Percentiles rank a stretch among this genome's conserved stretches.
phyloP scores from a whole-genome alignment of 2,888 invertebrate genomes.

The Allolobophora icterica region DNA sequence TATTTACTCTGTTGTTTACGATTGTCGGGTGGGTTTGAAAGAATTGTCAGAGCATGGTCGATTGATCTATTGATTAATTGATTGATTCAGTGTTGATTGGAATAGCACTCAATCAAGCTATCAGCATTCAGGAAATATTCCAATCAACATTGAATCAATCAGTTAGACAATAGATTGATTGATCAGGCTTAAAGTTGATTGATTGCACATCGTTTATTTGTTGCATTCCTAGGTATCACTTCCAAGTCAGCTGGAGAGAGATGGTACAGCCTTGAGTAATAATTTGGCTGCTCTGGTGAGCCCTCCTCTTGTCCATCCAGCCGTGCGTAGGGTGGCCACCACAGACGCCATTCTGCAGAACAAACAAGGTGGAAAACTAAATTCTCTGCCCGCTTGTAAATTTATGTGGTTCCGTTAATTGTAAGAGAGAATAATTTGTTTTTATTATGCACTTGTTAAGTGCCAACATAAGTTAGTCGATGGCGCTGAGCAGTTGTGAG shows the following conservation, averaged over 20 bases:
- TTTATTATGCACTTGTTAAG: too few species aligned
- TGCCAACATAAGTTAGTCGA: too few species aligned
- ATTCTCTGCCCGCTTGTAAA: not conserved
- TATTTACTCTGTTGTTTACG: too few species aligned
- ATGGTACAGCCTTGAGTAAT: slow-evolving; percentile 14
- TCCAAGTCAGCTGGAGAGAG: slow-evolving; percentile 68
- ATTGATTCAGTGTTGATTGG: too few species aligned
- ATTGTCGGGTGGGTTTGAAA: too few species aligned
- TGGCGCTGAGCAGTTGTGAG: too few species aligned
- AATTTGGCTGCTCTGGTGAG: slow-evolving; percentile 31
- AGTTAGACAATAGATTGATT: not conserved
- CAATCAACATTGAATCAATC: too few species aligned
- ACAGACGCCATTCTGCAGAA: not conserved
- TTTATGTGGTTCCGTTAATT: not conserved
- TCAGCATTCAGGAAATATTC: too few species aligned
- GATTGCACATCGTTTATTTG: not conserved
- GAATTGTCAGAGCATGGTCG: too few species aligned
- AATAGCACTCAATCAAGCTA: too few species aligned
- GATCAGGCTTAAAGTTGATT: not conserved
- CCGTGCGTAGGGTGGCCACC: slow-evolving; percentile 55
- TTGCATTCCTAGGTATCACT: slow-evolving; percentile 66
- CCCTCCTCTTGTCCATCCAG: slow-evolving; percentile 56
- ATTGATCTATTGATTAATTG: too few species aligned
- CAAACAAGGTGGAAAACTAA: slow-evolving; percentile 28
- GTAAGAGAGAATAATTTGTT: too few species aligned